A percentile compares a stretch with the other conserved stretches of the same genome.
Conservation (phyloP, 2,888 invertebrate species). For the Drosophila formosana region DNA sequence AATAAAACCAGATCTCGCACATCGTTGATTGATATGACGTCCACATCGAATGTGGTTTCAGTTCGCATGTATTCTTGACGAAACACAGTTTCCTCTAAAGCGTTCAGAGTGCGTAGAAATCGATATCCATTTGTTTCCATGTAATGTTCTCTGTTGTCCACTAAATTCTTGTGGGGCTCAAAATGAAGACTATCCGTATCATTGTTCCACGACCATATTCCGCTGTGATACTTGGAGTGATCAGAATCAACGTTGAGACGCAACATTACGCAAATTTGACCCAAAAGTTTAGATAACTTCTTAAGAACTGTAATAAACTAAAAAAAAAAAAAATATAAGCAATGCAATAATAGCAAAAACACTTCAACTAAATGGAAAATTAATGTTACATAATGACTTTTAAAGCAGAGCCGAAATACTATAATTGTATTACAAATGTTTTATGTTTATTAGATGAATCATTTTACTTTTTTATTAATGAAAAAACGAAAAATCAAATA, state of each 20-base stretch:
- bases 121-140: conserved; percentile 71
- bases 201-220: conserved; percentile 81
- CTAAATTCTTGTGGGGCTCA: conserved; percentile 51
- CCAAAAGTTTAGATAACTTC: not conserved
- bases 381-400: conserved; percentile 16
- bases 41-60: conserved; percentile 68
- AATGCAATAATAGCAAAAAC: not conserved
- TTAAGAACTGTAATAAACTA: not conserved
- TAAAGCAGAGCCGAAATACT: conserved; percentile 1
- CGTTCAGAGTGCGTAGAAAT: conserved; percentile 76
- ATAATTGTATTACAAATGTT: too few species aligned
- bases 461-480: too few species aligned
- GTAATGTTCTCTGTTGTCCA: conserved; percentile 51
- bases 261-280: conserved; percentile 57
- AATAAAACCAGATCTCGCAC: conserved; percentile 82
- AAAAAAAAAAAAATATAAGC: not conserved
- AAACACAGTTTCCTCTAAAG: conserved; percentile 82
- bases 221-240: conserved; percentile 76
- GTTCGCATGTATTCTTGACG: conserved; percentile 75
- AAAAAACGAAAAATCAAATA: too few species aligned
- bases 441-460: too few species aligned
- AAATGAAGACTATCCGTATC: conserved; percentile 66
- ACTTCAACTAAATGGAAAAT: not conserved
- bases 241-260: conserved; percentile 72
- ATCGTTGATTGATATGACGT: conserved; percentile 81